Percentiles rank a stretch among this genome's conserved stretches.
Evolutionary conservation across 2,888 invertebrate genomes (phyloP).

Genomic region (Dromius quadrimaculatus): DNA sequence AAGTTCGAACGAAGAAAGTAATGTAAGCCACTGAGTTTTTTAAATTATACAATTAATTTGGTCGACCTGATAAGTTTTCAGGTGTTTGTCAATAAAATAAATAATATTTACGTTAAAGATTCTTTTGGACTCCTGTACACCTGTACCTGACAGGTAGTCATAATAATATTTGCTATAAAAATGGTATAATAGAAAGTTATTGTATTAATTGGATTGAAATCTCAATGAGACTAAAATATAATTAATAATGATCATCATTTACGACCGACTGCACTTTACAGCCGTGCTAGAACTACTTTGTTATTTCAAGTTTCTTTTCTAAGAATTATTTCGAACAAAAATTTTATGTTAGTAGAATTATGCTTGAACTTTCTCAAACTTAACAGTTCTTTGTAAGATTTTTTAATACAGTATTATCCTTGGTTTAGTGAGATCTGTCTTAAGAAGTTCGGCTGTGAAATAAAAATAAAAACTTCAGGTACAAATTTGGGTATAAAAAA

Average conservation of each 20-base stretch:
- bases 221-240: no score
- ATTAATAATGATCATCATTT: neutral
- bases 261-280: neutral
- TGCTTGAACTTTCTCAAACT: neutral
- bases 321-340: neutral
- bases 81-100: neutral
- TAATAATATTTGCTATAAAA: neutral
- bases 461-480: constrained; percentile 30
- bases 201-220: neutral
- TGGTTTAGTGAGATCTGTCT: constrained; percentile 20
- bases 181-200: neutral
- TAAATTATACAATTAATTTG: neutral
- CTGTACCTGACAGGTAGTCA: neutral
- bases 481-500: constrained; percentile 37
- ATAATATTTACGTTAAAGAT: neutral
- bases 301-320: neutral
- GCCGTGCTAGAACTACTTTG: neutral
- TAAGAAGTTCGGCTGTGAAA: constrained; percentile 30
- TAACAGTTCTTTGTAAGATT: constrained; percentile 9
- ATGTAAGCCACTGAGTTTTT: neutral
- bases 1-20: no score
- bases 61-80: neutral
- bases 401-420: constrained; percentile 20
- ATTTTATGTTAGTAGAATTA: neutral
- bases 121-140: neutral